A percentile compares a stretch with the other conserved stretches of the same genome.
Conservation (phyloP, 2,888 invertebrate species). For the Eledona agricola region DNA sequence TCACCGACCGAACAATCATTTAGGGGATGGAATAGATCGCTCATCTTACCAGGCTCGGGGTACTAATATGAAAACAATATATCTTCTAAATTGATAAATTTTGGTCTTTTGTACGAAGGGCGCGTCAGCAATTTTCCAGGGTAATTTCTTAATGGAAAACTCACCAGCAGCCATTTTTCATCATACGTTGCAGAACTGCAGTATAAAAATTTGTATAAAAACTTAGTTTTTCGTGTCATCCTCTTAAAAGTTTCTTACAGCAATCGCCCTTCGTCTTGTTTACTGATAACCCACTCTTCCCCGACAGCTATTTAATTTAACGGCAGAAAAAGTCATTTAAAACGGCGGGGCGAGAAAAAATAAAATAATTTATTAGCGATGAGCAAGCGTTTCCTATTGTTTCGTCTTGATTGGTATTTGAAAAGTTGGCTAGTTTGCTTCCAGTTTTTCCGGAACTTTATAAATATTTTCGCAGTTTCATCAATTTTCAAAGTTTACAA, state of each 20-base stretch:
- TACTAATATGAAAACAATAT: slow-evolving; percentile 26
- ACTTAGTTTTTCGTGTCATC: too few relatives aligned
- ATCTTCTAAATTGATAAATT: slow-evolving; percentile 16
- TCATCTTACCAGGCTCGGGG: slow-evolving; percentile 14
- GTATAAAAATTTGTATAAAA: too few relatives aligned
- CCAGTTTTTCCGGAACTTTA: slow-evolving; percentile 13
- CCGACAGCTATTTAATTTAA: slow-evolving; percentile 5
- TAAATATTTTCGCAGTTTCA: slow-evolving; percentile 14
- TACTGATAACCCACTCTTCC: slow-evolving; percentile 1
- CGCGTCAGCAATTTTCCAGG: not conserved
- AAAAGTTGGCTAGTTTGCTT: slow-evolving; percentile 11
- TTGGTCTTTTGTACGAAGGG: slow-evolving; percentile 1
- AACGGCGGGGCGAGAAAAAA: slow-evolving; percentile 1
- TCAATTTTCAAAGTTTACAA: slow-evolving; percentile 12
- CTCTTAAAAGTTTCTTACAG: too few relatives aligned
- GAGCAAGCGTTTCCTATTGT: slow-evolving; percentile 16
- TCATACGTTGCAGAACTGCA: too few relatives aligned
- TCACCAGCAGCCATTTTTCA: too few relatives aligned
- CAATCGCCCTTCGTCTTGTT: not conserved
- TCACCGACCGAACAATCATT: slow-evolving; percentile 27
- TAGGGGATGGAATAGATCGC: slow-evolving; percentile 24
- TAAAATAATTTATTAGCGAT: slow-evolving; percentile 7
- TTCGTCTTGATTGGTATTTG: slow-evolving; percentile 11
- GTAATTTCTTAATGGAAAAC: slow-evolving; percentile 4
- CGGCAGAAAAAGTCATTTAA: slow-evolving; percentile 2